phyloP scores from a whole-genome alignment of 2,797 vertebrate species.

The Salarias fasciatus region DNA sequence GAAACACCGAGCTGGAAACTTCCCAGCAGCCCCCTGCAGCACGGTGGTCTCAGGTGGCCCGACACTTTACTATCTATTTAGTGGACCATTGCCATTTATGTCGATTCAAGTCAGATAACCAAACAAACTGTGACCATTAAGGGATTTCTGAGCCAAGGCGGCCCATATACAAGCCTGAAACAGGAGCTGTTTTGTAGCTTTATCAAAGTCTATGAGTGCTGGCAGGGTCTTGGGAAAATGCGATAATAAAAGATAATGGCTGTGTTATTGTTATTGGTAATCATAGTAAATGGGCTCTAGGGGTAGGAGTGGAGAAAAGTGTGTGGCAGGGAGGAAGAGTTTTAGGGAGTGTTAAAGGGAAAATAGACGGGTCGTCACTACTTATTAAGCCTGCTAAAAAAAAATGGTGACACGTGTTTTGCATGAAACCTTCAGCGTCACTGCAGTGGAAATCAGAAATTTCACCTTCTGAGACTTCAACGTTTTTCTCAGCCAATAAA shows the following conservation, averaged over 20 bases:
- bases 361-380: conserved; percentile 28
- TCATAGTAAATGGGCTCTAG: conserved; percentile 70
- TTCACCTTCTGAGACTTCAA: not conserved
- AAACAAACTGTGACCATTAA: conserved; percentile 59
- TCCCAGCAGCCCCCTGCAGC: conserved; percentile 29
- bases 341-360: conserved; percentile 22
- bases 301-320: conserved; percentile 48
- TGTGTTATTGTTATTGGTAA: conserved; percentile 76
- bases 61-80: conserved; percentile 62
- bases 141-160: conserved; percentile 46
- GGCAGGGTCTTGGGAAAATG: conserved; percentile 55
- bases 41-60: conserved; percentile 49
- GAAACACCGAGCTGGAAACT: conserved; percentile 41
- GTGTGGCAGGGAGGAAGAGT: conserved; percentile 8
- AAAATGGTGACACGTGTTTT: conserved; percentile 28
- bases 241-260: conserved; percentile 78
- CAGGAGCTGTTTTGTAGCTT: conserved; percentile 62
- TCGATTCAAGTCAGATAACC: conserved; percentile 48
- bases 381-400: conserved; percentile 29
- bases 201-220: conserved; percentile 61
- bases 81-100: conserved; percentile 60
- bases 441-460: conserved; percentile 1
- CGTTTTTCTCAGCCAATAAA: not conserved
- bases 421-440: conserved; percentile 29
- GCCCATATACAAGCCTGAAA: conserved; percentile 46